Evolutionary conservation across 2,113 vertebrate species (phyloP), one percentile per base, ranked within the genome.

Genomic region (Boulengeromyrus knoepffleri): DNA sequence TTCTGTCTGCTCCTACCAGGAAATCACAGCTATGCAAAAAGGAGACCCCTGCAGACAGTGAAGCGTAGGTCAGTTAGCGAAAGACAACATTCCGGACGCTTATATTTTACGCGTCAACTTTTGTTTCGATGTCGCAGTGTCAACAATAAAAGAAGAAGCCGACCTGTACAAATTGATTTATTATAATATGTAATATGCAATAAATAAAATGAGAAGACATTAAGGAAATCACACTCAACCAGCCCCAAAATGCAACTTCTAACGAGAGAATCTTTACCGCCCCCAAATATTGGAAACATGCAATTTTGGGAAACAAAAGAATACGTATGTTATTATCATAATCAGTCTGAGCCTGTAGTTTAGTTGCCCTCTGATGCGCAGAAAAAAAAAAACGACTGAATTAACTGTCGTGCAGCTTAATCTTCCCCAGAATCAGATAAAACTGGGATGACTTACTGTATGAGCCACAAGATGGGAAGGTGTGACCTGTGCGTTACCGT

Each of bases 101-200:
- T 85, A 90, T 90, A 58, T 90, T 90, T 85, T 49, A 90, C 56
- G 2, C 10, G 77, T 42, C 19, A 24, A 5, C 39, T 45, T 46
- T 27, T n/a, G 50, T 53, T 66, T 88, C 45, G 87, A 88, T 88
- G 52, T 12, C 19, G 2, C 17, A 85, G 45, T 13, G 45, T n/a
- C 42, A 46, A 2, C 19, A 21, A 1, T 6, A 6, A 46, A 88
- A 58, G 31, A 36, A 53, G 31, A 15, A 83, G 74, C 49, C 5
- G 6, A 52, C 36, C 19, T 27, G n/a, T 70, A 17, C 31, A n/a
- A 77, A 77, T 39, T 77, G 15, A 39, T 36, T 47, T 47, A 27
- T 66, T 66, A 47, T 46, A 47, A 84, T 19, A 5, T 45, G n/a
- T 46, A n/a, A 46, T 84, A 47, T n/a, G 24, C 70, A 21, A 84